Evolutionary conservation across 2,113 vertebrate genomes (phyloP).

Genomic region (Urocolius indicus): DNA sequence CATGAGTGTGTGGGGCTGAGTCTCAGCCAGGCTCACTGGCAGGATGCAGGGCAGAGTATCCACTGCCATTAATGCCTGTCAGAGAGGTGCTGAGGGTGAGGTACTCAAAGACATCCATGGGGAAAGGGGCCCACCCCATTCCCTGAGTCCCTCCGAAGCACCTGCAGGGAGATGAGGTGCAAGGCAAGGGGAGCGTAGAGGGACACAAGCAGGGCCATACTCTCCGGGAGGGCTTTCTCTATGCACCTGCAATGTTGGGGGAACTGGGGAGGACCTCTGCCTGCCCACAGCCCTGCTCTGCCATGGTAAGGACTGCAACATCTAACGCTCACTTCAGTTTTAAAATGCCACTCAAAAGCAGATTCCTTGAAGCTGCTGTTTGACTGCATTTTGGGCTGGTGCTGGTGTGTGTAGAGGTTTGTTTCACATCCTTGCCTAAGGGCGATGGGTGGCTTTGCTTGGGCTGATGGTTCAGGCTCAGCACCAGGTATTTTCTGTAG

Average conservation of each 20-base stretch:
- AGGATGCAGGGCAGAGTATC: not conserved
- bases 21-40: not conserved
- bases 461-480: not conserved
- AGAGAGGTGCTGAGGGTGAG: not conserved
- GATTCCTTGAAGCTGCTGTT: not conserved
- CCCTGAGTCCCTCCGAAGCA: accelerated
- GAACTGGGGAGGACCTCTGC: not conserved
- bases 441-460: not conserved
- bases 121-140: not conserved
- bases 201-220: accelerated
- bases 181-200: no score
- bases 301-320: not conserved
- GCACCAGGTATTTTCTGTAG: not conserved
- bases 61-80: accelerated
- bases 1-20: not conserved
- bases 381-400: not conserved
- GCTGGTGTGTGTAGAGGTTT: not conserved
- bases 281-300: accelerated
- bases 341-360: not conserved
- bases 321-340: accelerated
- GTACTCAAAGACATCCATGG: accelerated
- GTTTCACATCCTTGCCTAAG: accelerated
- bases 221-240: not conserved
- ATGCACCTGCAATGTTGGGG: accelerated
- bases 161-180: accelerated